These are phyloP conservation scores for Mayetiola destructor DNA, from an alignment of 2,888 invertebrate species.

Conservation along the genomic window DNA sequence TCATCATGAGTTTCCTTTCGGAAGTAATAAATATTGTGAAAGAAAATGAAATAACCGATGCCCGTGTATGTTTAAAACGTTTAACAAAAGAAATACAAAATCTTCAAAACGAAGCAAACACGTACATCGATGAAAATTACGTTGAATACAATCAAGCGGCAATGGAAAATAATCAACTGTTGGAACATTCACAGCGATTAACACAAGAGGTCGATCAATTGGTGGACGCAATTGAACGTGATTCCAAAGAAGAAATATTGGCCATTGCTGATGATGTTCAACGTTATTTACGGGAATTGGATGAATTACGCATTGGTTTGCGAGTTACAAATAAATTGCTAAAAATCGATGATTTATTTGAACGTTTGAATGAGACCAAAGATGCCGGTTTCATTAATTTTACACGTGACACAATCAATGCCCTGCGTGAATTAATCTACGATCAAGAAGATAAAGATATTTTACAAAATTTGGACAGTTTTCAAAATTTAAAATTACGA, in stretches of 20 bases:
- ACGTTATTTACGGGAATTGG: slow-evolving; percentile 39
- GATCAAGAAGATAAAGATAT: slow-evolving; percentile 26
- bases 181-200: slow-evolving; percentile 28
- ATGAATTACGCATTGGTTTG: slow-evolving; percentile 43
- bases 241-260: slow-evolving; percentile 44
- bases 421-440: slow-evolving; percentile 27
- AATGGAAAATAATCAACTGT: slow-evolving; percentile 27
- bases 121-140: slow-evolving; percentile 32
- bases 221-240: slow-evolving; percentile 39
- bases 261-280: slow-evolving; percentile 47
- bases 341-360: slow-evolving; percentile 37
- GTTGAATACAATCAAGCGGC: slow-evolving; percentile 30
- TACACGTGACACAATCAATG: slow-evolving; percentile 27
- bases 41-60: slow-evolving; percentile 21
- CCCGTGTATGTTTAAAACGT: slow-evolving; percentile 27
- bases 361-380: slow-evolving; percentile 31
- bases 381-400: slow-evolving; percentile 27
- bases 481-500: slow-evolving; percentile 30
- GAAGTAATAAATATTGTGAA: slow-evolving; percentile 21
- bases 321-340: slow-evolving; percentile 30
- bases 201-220: slow-evolving; percentile 27
- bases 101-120: slow-evolving; percentile 29
- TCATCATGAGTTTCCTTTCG: slow-evolving; percentile 19
- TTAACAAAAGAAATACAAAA: slow-evolving; percentile 28
- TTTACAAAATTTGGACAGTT: slow-evolving; percentile 29